phyloP scores from a whole-genome alignment of 1,140 invertebrate genomes.

The Stegodyphus mimosarum region DNA sequence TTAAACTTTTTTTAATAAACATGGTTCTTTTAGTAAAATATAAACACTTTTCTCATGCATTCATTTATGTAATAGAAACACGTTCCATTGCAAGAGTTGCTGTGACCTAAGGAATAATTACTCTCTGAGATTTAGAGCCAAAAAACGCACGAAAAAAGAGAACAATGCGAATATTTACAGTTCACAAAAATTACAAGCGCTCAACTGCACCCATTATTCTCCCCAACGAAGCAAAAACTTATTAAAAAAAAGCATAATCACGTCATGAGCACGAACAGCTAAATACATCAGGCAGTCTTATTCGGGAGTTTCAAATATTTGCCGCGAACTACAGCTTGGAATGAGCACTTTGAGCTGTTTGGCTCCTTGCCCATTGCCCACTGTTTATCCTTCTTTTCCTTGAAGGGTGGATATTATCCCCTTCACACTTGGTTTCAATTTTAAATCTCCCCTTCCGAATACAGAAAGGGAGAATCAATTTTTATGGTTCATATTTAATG shows the following conservation, averaged over 20 bases:
- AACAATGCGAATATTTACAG: too few species aligned
- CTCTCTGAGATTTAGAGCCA: too few species aligned
- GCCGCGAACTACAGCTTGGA: neutral
- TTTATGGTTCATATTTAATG: conserved; percentile 43
- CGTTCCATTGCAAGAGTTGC: too few species aligned
- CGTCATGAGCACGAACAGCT: conserved; percentile 31
- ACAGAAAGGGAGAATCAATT: conserved; percentile 30
- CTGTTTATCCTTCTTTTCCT: conserved; percentile 13
- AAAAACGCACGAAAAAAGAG: too few species aligned
- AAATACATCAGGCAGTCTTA: conserved; percentile 30
- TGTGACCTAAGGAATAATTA: too few species aligned
- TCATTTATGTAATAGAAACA: too few species aligned
- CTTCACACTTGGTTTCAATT: conserved; percentile 41
- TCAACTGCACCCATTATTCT: conserved; percentile 28
- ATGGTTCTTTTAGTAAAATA: too few species aligned
- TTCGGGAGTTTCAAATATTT: too few species aligned
- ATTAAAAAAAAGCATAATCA: conserved; percentile 37
- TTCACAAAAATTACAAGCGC: conserved; percentile 16
- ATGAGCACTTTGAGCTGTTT: conserved; percentile 41
- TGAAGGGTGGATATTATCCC: conserved; percentile 9
- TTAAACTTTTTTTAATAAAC: too few species aligned
- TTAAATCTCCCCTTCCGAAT: conserved; percentile 13
- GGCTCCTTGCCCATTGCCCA: conserved; percentile 22
- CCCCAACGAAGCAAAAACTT: conserved; percentile 9
- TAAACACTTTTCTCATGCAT: too few species aligned